Conservation (phyloP, 2,797 vertebrate species). For the Enteromius radiatus region DNA sequence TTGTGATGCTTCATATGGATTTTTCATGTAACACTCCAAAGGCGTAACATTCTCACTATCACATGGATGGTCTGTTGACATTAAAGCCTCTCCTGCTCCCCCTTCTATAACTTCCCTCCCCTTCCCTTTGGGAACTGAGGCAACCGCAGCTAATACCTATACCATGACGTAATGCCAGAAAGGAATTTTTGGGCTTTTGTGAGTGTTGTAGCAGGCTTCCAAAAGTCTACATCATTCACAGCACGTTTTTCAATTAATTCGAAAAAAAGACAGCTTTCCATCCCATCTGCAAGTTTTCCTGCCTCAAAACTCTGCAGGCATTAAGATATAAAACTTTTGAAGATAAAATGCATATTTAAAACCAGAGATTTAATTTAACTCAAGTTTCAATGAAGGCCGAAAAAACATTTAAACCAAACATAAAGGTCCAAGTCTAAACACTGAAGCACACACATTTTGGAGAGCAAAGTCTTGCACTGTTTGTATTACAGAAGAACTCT, state of each 20-base stretch:
- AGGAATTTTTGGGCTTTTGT: conserved; percentile 40
- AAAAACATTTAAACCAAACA: background rate
- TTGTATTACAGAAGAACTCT: background rate
- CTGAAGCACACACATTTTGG: background rate
- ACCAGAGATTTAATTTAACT: background rate
- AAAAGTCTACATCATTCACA: conserved; percentile 21
- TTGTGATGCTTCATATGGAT: background rate
- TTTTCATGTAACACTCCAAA: background rate
- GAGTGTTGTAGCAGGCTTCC: background rate
- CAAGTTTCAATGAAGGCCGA: background rate
- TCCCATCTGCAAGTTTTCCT: background rate
- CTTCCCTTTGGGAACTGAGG: conserved; percentile 25
- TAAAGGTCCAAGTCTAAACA: background rate
- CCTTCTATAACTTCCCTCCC: background rate
- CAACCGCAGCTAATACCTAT: conserved; percentile 43
- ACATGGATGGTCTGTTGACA: conserved; percentile 17
- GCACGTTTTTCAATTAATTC: conserved; percentile 5
- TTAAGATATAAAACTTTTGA: too few species aligned
- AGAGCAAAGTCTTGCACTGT: background rate
- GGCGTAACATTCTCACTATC: background rate
- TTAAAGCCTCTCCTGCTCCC: background rate
- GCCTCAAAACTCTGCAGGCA: background rate
- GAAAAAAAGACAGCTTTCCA: conserved; percentile 4
- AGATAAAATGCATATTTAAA: too few species aligned
- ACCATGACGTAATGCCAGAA: conserved; percentile 53